Conservation (phyloP, 1,140 invertebrate species). For the Leptoteleia sp. region DNA sequence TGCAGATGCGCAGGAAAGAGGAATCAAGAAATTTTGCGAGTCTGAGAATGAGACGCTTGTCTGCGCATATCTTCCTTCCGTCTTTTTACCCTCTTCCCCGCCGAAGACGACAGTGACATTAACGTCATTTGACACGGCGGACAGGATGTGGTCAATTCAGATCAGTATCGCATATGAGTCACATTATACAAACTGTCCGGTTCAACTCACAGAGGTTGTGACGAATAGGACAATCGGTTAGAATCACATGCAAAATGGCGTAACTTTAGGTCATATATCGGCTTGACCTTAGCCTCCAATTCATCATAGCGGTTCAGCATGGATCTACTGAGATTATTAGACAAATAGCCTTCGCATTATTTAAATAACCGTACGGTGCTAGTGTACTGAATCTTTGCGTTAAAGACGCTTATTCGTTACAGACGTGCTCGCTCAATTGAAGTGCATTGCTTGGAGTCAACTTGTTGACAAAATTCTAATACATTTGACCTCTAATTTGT, state of each 20-base stretch:
- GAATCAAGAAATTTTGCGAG: constrained; percentile 31
- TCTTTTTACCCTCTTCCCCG: constrained; percentile 62
- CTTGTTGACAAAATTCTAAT: too few relatives aligned
- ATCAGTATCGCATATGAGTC: constrained; percentile 77
- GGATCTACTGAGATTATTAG: constrained; percentile 63
- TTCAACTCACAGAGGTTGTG: constrained; percentile 63
- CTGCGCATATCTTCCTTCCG: constrained; percentile 54
- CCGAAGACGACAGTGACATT: constrained; percentile 76
- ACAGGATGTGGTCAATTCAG: constrained; percentile 80
- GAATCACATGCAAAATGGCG: constrained; percentile 64
- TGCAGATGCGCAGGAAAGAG: constrained; percentile 3
- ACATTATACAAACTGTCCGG: constrained; percentile 71
- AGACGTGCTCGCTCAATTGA: constrained; percentile 20
- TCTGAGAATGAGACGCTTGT: constrained; percentile 41
- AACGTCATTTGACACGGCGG: constrained; percentile 74
- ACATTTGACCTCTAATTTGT: neutral
- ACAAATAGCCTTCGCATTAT: constrained; percentile 60
- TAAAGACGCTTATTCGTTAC: constrained; percentile 40
- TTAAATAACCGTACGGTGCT: constrained; percentile 35
- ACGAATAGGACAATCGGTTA: constrained; percentile 66
- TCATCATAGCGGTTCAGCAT: constrained; percentile 62
- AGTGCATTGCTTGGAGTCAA: too few relatives aligned
- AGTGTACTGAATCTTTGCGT: constrained; percentile 30
- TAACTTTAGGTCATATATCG: constrained; percentile 66
- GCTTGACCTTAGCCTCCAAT: constrained; percentile 78